These are phyloP conservation scores for Sapayoa aenigma DNA, from an alignment of 2,113 vertebrate genomes.

Conservation along the genomic window DNA sequence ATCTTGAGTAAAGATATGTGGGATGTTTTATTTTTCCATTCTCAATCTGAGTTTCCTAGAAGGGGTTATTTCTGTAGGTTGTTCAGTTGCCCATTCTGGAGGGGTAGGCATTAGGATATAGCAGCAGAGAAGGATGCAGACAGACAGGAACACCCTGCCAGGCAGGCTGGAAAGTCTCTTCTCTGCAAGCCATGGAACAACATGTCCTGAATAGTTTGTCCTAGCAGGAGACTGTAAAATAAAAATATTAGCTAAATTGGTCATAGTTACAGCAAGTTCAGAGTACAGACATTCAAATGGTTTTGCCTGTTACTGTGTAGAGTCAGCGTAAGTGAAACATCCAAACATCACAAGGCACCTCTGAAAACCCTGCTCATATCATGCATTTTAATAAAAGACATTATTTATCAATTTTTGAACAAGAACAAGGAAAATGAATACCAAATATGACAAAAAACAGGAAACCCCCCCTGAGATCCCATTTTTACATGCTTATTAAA, in stretches of 20 bases:
- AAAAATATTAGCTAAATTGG: neutral
- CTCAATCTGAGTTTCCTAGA: neutral
- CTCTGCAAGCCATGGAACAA: neutral
- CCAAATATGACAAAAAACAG: neutral
- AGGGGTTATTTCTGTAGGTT: neutral
- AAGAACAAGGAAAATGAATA: neutral
- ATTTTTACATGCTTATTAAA: neutral
- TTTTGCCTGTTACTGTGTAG: neutral
- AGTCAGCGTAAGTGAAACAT: neutral
- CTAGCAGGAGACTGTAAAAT: neutral
- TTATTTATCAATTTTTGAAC: neutral
- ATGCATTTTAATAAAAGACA: neutral
- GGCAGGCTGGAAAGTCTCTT: neutral
- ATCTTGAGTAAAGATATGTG: no score
- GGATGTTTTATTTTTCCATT: neutral
- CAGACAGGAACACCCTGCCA: neutral
- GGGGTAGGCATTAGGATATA: neutral
- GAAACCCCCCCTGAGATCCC: neutral
- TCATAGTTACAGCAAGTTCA: neutral
- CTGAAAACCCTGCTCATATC: neutral
- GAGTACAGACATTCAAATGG: neutral
- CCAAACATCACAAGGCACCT: neutral
- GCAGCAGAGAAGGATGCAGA: neutral
- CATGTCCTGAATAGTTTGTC: neutral
- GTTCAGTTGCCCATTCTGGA: neutral